phyloP scores from a whole-genome alignment of 2,888 invertebrate genomes.

The Augochlorella aurata region DNA sequence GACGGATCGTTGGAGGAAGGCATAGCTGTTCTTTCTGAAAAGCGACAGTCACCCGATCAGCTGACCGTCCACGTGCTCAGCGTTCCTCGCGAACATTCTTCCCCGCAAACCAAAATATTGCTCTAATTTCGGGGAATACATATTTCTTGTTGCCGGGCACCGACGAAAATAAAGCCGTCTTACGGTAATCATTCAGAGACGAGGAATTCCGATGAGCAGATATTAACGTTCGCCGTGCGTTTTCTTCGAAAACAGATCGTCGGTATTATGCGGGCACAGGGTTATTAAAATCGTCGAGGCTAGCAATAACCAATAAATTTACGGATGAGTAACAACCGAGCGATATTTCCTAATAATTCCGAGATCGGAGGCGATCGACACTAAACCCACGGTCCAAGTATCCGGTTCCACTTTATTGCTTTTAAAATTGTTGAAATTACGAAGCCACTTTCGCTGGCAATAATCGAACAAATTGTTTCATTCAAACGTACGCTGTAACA shows the following conservation, averaged over 20 bases:
- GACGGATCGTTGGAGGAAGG: neutral
- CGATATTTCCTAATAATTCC: neutral
- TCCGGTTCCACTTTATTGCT: too few species aligned
- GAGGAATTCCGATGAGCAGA: neutral
- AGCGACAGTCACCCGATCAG: conserved; percentile 38
- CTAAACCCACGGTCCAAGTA: too few species aligned
- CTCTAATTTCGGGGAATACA: conserved; percentile 1
- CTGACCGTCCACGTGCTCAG: conserved; percentile 47
- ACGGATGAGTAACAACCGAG: neutral
- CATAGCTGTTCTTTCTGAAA: conserved; percentile 6
- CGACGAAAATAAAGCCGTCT: conserved; percentile 15
- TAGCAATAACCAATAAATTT: neutral
- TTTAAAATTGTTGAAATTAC: too few species aligned
- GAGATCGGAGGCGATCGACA: neutral
- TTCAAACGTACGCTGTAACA: too few species aligned
- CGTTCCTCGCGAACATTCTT: conserved; percentile 17
- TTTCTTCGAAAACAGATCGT: neutral
- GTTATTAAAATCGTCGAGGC: neutral
- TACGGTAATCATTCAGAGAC: neutral
- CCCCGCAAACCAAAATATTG: conserved; percentile 1
- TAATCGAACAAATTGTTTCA: too few species aligned
- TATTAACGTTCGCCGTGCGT: too few species aligned
- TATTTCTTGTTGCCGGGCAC: neutral
- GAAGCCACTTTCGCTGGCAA: too few species aligned
- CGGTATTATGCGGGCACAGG: neutral